Base-by-base conservation (phyloP, 2,888 invertebrate species). In the Cosmia pyralina region DNA sequence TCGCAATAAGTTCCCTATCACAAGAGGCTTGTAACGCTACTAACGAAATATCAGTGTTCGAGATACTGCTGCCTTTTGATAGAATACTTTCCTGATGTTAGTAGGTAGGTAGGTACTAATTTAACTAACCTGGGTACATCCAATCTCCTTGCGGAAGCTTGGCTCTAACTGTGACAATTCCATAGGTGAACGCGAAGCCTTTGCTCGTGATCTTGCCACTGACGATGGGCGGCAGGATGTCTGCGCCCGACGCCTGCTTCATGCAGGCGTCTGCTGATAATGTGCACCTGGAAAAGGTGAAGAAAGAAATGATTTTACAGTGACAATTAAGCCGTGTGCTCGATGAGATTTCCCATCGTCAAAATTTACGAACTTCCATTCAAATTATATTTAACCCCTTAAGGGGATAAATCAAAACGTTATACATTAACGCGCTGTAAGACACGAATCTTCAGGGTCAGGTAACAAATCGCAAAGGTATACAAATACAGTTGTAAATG, bases 71-170 rank as follows among this genome's bases (percentile, higher is more conserved):
- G 28, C 28, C 28, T 28, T 28, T 3, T 28, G 28, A 28, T 28
- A 28, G 28, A 28, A 28, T 28, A 28, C 28, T 28, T 28, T 1
- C 28, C 28, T 28, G 28, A 28, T 28, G 28, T 28, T 28, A 28
- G 28, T 28, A 28, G 28, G 28, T 28, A 28, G 3, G 28, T 28
- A n/a, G 5, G 2, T 52, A 11, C 52, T 53, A 22, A 6, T 17
- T 8, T 13, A 48, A 19, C 81, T 65, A 22, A 93, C 94, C 94
- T 88, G 98, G 94, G 84, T 96, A 96, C 0, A 98, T 82, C 95
- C 98, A 98, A 89, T 98, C 97, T 0, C 98, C 98, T 79, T 96
- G 96, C 0, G 98, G 98, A 38, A 98, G 88, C 90, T 97, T 97
- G 0, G 98, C 98, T 38, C 97, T 96, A 5, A 98, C 94, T 87